These are phyloP conservation scores for Netelia melanura DNA, from an alignment of 2,888 invertebrate species.

Conservation along the genomic window DNA sequence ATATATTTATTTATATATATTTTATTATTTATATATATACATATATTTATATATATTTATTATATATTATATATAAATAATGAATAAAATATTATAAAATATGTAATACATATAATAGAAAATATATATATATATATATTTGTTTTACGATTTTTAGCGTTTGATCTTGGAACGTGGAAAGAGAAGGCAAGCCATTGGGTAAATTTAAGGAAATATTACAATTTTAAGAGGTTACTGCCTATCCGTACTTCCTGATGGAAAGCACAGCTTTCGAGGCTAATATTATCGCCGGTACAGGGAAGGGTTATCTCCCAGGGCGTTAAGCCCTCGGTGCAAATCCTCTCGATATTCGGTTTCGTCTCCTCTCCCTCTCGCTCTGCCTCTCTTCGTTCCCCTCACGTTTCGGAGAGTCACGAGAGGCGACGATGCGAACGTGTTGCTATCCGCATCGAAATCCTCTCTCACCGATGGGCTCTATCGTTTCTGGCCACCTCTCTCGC, in stretches of 20 bases:
- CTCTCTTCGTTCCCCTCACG: not conserved
- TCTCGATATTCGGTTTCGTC: slow-evolving; percentile 51
- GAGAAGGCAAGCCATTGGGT: slow-evolving; percentile 9
- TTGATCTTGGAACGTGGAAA: not conserved
- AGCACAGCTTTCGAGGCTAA: slow-evolving; percentile 54
- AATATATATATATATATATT: not conserved
- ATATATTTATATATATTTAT: too few species aligned
- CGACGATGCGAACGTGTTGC: slow-evolving; percentile 39
- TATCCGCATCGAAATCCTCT: slow-evolving; percentile 43
- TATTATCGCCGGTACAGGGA: slow-evolving; percentile 29
- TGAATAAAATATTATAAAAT: too few species aligned
- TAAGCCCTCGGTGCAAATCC: slow-evolving; percentile 48
- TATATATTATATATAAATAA: too few species aligned
- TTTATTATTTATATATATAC: too few species aligned
- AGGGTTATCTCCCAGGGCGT: slow-evolving; percentile 53
- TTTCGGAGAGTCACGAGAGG: not conserved
- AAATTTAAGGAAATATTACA: slow-evolving; percentile 32
- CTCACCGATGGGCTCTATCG: slow-evolving; percentile 42
- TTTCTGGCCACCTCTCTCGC: slow-evolving; percentile 24
- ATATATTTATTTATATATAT: too few species aligned
- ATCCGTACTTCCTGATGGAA: slow-evolving; percentile 9
- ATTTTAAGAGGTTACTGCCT: slow-evolving; percentile 43
- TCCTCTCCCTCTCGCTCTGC: not conserved
- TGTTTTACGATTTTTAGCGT: slow-evolving; percentile 1
- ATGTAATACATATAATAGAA: too few species aligned